A percentile compares a stretch with the other conserved stretches of the same genome.
These are phyloP conservation scores for Macaria notata DNA, from an alignment of 2,888 invertebrate species.

Conservation along the genomic window DNA sequence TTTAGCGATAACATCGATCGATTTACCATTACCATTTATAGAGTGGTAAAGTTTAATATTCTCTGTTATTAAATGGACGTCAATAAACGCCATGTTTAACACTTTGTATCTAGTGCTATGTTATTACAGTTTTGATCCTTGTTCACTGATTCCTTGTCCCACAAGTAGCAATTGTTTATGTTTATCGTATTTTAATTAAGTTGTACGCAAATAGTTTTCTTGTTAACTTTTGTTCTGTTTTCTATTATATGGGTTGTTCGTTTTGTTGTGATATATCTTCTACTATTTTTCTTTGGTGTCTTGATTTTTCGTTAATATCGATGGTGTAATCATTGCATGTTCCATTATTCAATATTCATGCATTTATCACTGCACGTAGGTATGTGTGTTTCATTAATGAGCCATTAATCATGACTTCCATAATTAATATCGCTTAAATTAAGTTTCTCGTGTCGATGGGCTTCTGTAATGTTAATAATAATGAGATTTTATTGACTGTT, in stretches of 20 bases:
- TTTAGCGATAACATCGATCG: conserved; percentile 6
- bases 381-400: conserved; percentile 4
- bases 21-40: conserved; percentile 3
- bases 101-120: conserved; percentile 1
- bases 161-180: no score
- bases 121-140: not conserved
- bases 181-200: no score
- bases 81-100: conserved; percentile 6
- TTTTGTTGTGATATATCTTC: no score
- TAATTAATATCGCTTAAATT: conserved; percentile 8
- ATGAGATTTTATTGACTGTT: not conserved
- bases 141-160: no score
- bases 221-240: no score
- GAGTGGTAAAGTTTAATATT: not conserved
- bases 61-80: conserved; percentile 3
- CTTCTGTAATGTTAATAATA: conserved; percentile 4
- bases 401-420: conserved; percentile 1
- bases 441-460: conserved; percentile 1
- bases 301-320: not conserved
- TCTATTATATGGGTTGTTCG: no score
- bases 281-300: no score
- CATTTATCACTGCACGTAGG: conserved; percentile 1
- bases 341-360: not conserved
- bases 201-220: no score
- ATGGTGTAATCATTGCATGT: conserved; percentile 9